Conservation (phyloP, 2,888 invertebrate species). For the Cyaniris semiargus region DNA sequence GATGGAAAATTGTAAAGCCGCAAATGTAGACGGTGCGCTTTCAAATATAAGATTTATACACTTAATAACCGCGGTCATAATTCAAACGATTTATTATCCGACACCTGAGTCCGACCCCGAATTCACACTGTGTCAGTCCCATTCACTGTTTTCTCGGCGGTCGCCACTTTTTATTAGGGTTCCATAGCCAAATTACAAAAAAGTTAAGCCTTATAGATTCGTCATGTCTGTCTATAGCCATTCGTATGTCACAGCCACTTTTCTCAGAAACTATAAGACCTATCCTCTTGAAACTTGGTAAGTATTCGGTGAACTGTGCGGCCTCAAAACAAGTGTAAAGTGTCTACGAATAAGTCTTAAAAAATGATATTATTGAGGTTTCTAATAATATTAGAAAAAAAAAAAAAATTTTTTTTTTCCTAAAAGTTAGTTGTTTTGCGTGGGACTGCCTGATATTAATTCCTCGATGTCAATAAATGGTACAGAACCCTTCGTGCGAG, state of each 20-base stretch:
- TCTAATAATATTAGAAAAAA: too few relatives aligned
- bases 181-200: not conserved
- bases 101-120: slow-evolving; percentile 25
- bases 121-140: slow-evolving; percentile 37
- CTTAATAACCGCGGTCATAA: slow-evolving; percentile 13
- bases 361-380: too few relatives aligned
- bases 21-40: slow-evolving; percentile 5
- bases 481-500: not conserved
- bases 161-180: not conserved
- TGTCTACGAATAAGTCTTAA: too few relatives aligned
- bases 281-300: too few relatives aligned
- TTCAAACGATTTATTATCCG: slow-evolving; percentile 15
- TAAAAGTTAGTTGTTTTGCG: too few relatives aligned
- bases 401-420: too few relatives aligned
- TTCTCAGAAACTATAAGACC: too few relatives aligned
- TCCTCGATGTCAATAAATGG: too few relatives aligned
- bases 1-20: not conserved
- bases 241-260: not conserved
- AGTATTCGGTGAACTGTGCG: too few relatives aligned
- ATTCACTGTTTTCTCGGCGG: slow-evolving; percentile 35
- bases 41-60: slow-evolving; percentile 15
- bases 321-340: too few relatives aligned
- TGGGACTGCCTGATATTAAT: too few relatives aligned
- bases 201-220: too few relatives aligned
- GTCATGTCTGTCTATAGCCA: not conserved